A percentile compares a stretch with the other conserved stretches of the same genome.
phyloP scores from a whole-genome alignment of 1,140 invertebrate genomes.

The Papilio dardanus region DNA sequence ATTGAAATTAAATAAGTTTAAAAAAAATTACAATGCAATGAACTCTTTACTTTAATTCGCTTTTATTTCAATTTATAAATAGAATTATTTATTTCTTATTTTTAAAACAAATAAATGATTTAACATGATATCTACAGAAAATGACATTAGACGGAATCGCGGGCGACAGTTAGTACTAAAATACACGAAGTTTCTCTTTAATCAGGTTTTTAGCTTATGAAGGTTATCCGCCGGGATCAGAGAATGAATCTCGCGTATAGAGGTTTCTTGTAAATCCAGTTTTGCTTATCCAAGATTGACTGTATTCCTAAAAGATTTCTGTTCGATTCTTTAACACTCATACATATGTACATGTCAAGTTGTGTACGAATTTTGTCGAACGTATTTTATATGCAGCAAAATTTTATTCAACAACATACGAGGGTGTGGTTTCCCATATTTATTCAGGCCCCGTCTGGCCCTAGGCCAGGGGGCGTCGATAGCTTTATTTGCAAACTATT shows the following conservation, averaged over 20 bases:
- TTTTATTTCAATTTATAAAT: no score
- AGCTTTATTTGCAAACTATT: conserved; percentile 28
- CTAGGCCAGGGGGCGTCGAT: conserved; percentile 27
- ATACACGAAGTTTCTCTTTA: no score
- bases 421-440: conserved; percentile 28
- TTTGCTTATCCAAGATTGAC: no score
- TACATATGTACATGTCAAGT: not conserved
- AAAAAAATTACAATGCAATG: not conserved
- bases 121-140: no score
- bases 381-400: conserved; percentile 22
- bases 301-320: not conserved
- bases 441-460: conserved; percentile 23
- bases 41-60: no score
- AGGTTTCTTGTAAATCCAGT: no score
- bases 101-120: no score
- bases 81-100: not conserved
- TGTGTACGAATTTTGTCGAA: conserved; percentile 4
- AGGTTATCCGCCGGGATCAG: no score
- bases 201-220: no score
- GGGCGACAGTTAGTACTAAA: no score
- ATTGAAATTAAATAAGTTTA: not conserved
- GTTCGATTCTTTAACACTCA: not conserved
- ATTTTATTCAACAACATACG: conserved; percentile 16
- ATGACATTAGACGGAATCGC: no score
- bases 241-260: no score